Evolutionary conservation across 2,113 vertebrate genomes (phyloP).

Genomic region (Chiloscyllium plagiosum): DNA sequence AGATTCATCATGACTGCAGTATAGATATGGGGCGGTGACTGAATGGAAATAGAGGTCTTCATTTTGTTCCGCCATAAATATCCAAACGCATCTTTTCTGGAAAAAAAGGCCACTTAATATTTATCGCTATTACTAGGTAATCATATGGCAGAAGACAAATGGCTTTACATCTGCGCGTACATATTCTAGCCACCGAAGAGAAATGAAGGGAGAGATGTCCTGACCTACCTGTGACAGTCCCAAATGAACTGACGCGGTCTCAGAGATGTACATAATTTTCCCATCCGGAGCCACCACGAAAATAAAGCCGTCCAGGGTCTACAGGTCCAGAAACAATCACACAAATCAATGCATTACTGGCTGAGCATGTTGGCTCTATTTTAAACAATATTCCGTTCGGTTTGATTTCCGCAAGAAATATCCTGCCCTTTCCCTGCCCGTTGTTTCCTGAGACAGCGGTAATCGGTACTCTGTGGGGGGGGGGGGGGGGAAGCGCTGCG

Average conservation of each 20-base stretch:
- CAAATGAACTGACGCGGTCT: slow-evolving; percentile 92
- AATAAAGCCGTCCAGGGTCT: slow-evolving; percentile 97
- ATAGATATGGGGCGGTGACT: too few relatives aligned
- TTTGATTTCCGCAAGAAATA: not conserved
- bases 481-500: too few relatives aligned
- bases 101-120: not conserved
- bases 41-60: not conserved
- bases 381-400: not conserved
- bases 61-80: not conserved
- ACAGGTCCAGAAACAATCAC: slow-evolving; percentile 43
- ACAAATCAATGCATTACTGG: slow-evolving; percentile 36
- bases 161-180: not conserved
- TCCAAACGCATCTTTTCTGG: not conserved
- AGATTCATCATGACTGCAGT: not conserved
- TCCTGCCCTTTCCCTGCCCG: not conserved
- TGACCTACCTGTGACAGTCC: slow-evolving; percentile 87
- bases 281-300: slow-evolving; percentile 98
- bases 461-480: not conserved
- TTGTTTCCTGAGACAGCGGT: not conserved
- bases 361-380: not conserved
- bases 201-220: not conserved
- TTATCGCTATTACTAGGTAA: not conserved
- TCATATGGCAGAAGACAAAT: not conserved
- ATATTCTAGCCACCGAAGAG: not conserved
- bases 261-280: slow-evolving; percentile 99